Conservation (phyloP, 2,797 vertebrate genomes). For the Gymnopithys bicolor region DNA sequence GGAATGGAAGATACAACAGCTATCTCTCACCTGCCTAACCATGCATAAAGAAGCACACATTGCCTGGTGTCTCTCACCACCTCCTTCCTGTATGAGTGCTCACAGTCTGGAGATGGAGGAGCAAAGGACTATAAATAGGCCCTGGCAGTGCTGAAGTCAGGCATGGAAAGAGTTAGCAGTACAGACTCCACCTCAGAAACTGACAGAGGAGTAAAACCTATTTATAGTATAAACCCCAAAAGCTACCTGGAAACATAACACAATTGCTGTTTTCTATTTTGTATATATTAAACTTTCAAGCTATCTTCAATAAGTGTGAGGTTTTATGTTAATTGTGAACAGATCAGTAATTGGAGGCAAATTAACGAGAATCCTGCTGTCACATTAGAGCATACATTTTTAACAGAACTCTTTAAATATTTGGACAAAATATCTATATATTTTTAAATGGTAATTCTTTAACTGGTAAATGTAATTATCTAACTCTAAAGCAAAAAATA, state of each 20-base stretch:
- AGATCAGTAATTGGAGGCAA: conserved; percentile 69
- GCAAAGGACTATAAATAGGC: background rate
- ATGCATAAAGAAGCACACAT: background rate
- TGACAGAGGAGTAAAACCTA: background rate
- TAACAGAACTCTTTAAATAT: conserved; percentile 79
- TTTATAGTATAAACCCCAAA: background rate
- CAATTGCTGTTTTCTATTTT: conserved; percentile 5
- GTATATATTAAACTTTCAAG: conserved; percentile 35
- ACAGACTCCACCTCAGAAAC: background rate
- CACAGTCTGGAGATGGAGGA: background rate
- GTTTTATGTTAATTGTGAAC: conserved; percentile 69
- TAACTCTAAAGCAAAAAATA: conserved; percentile 71
- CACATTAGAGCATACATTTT: conserved; percentile 67
- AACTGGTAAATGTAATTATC: conserved; percentile 82
- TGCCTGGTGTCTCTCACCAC: background rate
- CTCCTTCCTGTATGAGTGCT: background rate
- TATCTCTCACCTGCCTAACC: background rate
- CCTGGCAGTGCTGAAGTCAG: background rate
- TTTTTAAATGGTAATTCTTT: conserved; percentile 78
- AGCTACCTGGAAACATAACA: background rate
- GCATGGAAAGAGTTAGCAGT: background rate
- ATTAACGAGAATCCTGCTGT: conserved; percentile 77
- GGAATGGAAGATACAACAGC: background rate
- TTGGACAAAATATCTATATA: conserved; percentile 78
- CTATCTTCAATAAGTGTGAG: conserved; percentile 49